Evolutionary conservation across 2,113 vertebrate species (phyloP).

Genomic region (Catagonus wagneri): DNA sequence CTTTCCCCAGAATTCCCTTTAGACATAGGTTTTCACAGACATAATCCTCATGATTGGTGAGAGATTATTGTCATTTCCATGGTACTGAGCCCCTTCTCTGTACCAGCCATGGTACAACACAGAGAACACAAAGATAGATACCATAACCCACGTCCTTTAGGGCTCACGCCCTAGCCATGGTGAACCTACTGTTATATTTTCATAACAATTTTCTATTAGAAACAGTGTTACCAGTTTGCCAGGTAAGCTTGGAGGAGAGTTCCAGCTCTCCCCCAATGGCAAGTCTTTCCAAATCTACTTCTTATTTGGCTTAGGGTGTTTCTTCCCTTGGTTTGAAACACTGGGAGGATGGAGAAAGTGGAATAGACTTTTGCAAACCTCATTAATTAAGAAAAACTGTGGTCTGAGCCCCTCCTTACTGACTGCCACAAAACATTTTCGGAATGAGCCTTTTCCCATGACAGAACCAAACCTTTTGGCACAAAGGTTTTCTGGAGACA

Average conservation of each 20-base stretch:
- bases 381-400: neutral
- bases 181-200: neutral
- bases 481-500: neutral
- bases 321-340: conserved; percentile 42
- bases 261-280: neutral
- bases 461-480: conserved; percentile 30
- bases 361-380: neutral
- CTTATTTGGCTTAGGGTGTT: neutral
- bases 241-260: neutral
- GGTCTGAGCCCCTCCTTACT: neutral
- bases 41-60: neutral
- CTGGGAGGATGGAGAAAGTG: neutral
- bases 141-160: neutral
- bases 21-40: neutral
- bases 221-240: neutral
- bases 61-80: neutral
- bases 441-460: neutral
- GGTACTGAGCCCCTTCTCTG: neutral
- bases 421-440: neutral
- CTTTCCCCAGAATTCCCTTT: conserved; percentile 13
- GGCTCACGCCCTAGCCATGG: neutral
- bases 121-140: neutral
- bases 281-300: neutral
- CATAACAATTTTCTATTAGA: neutral
- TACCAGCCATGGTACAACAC: neutral